Evolutionary conservation across 1,140 invertebrate genomes (phyloP).

Genomic region (Bombus confusus): DNA sequence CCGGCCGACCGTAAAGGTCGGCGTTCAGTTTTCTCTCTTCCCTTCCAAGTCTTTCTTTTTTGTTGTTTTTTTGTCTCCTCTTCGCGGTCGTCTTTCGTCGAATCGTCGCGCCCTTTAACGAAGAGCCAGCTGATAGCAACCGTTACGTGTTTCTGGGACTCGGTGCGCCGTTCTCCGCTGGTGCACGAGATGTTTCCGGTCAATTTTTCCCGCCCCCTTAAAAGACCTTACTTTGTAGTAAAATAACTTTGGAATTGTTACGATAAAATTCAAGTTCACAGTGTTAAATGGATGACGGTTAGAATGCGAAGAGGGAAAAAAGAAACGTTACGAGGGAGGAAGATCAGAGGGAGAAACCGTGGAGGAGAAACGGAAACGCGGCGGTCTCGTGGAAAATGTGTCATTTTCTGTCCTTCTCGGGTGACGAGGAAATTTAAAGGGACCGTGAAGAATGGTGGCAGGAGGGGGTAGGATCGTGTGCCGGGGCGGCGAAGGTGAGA

Average conservation of each 20-base stretch:
- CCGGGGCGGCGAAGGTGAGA: conserved; percentile 31
- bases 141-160: conserved; percentile 33
- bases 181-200: not conserved
- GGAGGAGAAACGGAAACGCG: not conserved
- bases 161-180: not conserved
- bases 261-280: not conserved
- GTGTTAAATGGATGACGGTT: not conserved
- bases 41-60: not conserved
- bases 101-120: conserved; percentile 19
- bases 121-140: conserved; percentile 51
- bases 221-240: not conserved
- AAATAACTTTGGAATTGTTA: not conserved
- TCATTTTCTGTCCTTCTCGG: not conserved
- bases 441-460: not conserved
- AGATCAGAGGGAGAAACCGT: not conserved
- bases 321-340: too few relatives aligned
- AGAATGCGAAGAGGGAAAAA: not conserved
- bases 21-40: conserved; percentile 49
- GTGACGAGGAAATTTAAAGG: conserved; percentile 10
- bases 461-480: not conserved
- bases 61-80: not conserved
- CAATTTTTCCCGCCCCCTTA: too few relatives aligned
- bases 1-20: conserved; percentile 66
- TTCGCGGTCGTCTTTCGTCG: conserved; percentile 9
- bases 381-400: not conserved